Base-by-base conservation (phyloP, 2,113 vertebrate genomes). In the Isichthys henryi region DNA sequence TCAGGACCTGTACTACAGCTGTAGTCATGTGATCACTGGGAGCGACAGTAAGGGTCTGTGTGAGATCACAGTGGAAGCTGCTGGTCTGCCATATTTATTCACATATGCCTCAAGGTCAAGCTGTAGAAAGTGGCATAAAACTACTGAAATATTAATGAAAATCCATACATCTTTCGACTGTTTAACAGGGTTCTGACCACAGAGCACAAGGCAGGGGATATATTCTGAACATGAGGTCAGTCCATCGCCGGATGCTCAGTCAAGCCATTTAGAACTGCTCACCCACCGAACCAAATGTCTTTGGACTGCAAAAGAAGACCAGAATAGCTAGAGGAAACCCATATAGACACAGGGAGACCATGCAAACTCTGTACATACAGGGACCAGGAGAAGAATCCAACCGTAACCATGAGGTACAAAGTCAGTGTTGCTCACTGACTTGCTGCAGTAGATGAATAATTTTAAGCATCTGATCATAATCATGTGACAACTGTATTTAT, bases 11-110 rank as follows among this genome's bases (percentile, higher is more conserved):
- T 27, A 31, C 49, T 3, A 48, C 4, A 50, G 48, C 49, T 49
- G 43, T 39, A 27, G 39, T 48, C 52, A 48, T n/a, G 80, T 48
- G 27, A 49, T 21, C 27, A 58, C 39, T 39, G 31, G 70, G 74
- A 89, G 27, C 19, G 4, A 49, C 49, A 91, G 5, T 52, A 49
- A 93, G 88, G 49, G 91, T 93, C 88, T 89, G 70, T 93, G 90
- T 49, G 90, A 91, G 91, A 88, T 83, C 88, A n/a, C 92, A 66
- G 74, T 48, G 82, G 45, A 45, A 48, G 45, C 10, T 11, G 7
- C 23, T 9, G 9, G 8, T 84, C 21, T n/a, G 35, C 15, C 74
- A 80, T 3, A 43, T 80, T 80, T 80, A 80, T 80, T n/a, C 35
- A 84, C 85, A 58, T 48, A 86, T 82, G 89, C 52, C 92, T 91